Evolutionary conservation across 2,113 vertebrate genomes (phyloP).

Genomic region (Colaptes auratus): DNA sequence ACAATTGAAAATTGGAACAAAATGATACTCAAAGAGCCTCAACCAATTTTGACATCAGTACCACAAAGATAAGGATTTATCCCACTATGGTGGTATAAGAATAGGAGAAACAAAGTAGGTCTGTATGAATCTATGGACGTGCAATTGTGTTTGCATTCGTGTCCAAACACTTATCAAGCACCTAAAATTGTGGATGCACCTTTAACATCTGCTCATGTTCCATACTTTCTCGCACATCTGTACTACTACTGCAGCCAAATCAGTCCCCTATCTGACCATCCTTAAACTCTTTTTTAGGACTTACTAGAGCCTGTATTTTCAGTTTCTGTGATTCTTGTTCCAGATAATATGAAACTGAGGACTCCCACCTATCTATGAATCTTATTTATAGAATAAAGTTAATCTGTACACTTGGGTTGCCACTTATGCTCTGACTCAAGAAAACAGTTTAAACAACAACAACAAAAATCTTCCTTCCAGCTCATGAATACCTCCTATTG

Average conservation of each 20-base stretch:
- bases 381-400: not conserved
- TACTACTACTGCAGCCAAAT: not conserved
- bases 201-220: not conserved
- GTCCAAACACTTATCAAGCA: not conserved
- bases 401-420: not conserved
- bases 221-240: not conserved
- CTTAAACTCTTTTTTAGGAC: not conserved
- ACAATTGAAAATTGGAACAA: not conserved
- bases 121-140: not conserved
- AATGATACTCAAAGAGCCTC: not conserved
- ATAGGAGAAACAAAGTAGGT: not conserved
- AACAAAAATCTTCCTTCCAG: not conserved
- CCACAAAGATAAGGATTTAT: rapidly evolving
- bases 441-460: not conserved
- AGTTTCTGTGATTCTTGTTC: not conserved
- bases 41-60: not conserved
- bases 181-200: not conserved
- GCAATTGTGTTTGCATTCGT: not conserved
- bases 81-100: rapidly evolving
- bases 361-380: not conserved
- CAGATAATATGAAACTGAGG: not conserved
- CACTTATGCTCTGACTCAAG: not conserved
- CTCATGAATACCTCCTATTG: constrained; percentile 28
- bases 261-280: not conserved
- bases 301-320: not conserved